phyloP scores from a whole-genome alignment of 2,888 invertebrate species.

The Hirtodrosophila histrioides region DNA sequence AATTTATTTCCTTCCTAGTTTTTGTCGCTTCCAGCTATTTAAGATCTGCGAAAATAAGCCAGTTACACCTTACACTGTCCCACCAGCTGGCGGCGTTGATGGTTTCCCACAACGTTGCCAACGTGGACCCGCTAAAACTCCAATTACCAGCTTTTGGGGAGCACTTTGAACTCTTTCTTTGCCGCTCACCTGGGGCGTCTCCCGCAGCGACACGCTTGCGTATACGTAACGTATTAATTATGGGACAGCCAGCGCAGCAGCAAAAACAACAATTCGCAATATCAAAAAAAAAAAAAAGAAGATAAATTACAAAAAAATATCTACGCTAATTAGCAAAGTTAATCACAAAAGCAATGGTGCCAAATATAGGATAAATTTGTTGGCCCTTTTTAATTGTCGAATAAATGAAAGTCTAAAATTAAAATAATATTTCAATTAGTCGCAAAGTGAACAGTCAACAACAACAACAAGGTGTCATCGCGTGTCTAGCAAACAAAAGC shows the following conservation, averaged over 20 bases:
- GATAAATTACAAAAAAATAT: conserved; percentile 11
- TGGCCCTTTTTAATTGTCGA: conserved; percentile 34
- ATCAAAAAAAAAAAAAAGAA: conserved; percentile 7
- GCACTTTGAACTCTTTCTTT: conserved; percentile 68
- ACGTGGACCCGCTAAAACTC: conserved; percentile 20
- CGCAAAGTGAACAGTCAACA: conserved; percentile 5
- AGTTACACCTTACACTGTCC: conserved; percentile 60
- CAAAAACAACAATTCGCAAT: conserved; percentile 36
- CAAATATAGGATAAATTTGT: conserved; percentile 38
- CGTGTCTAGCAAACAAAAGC: conserved; percentile 47
- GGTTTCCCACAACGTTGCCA: conserved; percentile 55
- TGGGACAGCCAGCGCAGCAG: conserved; percentile 31
- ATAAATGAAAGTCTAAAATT: conserved; percentile 67
- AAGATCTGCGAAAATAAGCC: conserved; percentile 56
- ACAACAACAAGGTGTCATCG: conserved; percentile 51
- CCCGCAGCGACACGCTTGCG: conserved; percentile 69
- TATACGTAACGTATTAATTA: conserved; percentile 79
- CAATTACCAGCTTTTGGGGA: conserved; percentile 60
- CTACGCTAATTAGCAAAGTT: conserved; percentile 64
- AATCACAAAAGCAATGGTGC: conserved; percentile 52
- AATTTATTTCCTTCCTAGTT: conserved; percentile 79
- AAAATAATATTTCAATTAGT: conserved; percentile 58
- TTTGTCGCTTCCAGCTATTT: conserved; percentile 70
- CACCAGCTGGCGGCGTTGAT: conserved; percentile 1
- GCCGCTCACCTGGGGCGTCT: conserved; percentile 50